These are phyloP conservation scores for Acleris laterana DNA, from an alignment of 2,888 invertebrate genomes.

Conservation along the genomic window DNA sequence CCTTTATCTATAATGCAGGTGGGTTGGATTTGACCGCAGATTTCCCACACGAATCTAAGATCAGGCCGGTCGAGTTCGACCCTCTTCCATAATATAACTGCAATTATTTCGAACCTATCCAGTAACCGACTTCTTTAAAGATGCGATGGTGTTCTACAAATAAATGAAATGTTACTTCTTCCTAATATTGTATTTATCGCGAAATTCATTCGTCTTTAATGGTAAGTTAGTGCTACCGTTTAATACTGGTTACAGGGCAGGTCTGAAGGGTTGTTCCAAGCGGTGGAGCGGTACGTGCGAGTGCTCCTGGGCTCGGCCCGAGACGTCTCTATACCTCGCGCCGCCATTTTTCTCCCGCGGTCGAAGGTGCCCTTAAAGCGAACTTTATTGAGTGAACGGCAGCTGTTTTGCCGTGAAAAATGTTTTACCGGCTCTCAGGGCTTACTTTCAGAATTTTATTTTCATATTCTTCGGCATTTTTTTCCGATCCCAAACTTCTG, in stretches of 20 bases:
- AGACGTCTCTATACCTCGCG: conserved; percentile 45
- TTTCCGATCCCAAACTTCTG: conserved; percentile 12
- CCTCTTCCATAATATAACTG: conserved; percentile 20
- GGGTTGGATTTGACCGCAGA: conserved; percentile 29
- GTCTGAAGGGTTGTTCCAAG: conserved; percentile 50
- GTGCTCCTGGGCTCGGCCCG: conserved; percentile 38
- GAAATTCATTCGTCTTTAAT: conserved; percentile 12
- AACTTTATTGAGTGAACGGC: conserved; percentile 65
- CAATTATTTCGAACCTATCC: conserved; percentile 15
- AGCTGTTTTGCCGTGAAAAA: conserved; percentile 62
- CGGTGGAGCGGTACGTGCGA: conserved; percentile 45
- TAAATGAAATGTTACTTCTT: conserved; percentile 1
- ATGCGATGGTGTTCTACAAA: conserved; percentile 5
- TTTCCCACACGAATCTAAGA: conserved; percentile 22
- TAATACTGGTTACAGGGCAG: conserved; percentile 51
- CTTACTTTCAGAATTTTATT: conserved; percentile 31
- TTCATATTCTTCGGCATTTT: conserved; percentile 29
- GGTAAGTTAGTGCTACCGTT: conserved; percentile 43
- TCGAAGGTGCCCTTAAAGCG: conserved; percentile 61
- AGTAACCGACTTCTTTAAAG: neutral
- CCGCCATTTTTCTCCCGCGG: conserved; percentile 54
- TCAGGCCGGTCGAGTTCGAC: conserved; percentile 21
- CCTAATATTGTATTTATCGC: neutral
- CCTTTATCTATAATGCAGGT: conserved; percentile 47
- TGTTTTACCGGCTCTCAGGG: conserved; percentile 56